phyloP scores from a whole-genome alignment of 1,140 invertebrate species.

The Charaxes varanes region DNA sequence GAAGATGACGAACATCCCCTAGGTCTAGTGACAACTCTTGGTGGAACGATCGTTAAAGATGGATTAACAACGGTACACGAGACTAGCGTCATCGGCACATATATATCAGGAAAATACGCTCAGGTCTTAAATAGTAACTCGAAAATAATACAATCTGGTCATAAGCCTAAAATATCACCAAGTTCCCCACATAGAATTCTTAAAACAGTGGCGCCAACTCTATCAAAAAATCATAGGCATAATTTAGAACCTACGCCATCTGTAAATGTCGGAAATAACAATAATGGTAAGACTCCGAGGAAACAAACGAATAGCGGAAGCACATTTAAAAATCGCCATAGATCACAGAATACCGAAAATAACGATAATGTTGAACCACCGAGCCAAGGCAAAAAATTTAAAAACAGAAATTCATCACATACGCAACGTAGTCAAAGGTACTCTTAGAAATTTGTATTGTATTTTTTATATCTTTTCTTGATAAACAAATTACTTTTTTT shows the following conservation, averaged over 20 bases:
- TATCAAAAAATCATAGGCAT: slow-evolving; percentile 70
- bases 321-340: slow-evolving; percentile 68
- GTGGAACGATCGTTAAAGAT: slow-evolving; percentile 88
- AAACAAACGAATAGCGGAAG: slow-evolving; percentile 62
- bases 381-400: slow-evolving; percentile 63
- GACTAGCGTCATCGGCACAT: slow-evolving; percentile 91
- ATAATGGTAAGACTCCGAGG: slow-evolving; percentile 71
- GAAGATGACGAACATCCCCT: slow-evolving; percentile 79
- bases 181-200: slow-evolving; percentile 80
- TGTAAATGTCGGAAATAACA: slow-evolving; percentile 75
- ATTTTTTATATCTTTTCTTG: no score
- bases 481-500: no score
- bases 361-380: slow-evolving; percentile 42
- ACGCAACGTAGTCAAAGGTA: slow-evolving; percentile 59
- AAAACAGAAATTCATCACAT: slow-evolving; percentile 55
- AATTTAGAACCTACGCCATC: slow-evolving; percentile 79
- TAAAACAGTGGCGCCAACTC: slow-evolving; percentile 82
- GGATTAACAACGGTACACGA: slow-evolving; percentile 89
- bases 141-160: slow-evolving; percentile 67
- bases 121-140: slow-evolving; percentile 86
- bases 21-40: slow-evolving; percentile 86
- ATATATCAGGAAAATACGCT: slow-evolving; percentile 90
- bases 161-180: slow-evolving; percentile 77
- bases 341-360: slow-evolving; percentile 51
- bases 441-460: background rate